Conservation (phyloP, 2,797 vertebrate species). For the Pseudochirops corinnae region DNA sequence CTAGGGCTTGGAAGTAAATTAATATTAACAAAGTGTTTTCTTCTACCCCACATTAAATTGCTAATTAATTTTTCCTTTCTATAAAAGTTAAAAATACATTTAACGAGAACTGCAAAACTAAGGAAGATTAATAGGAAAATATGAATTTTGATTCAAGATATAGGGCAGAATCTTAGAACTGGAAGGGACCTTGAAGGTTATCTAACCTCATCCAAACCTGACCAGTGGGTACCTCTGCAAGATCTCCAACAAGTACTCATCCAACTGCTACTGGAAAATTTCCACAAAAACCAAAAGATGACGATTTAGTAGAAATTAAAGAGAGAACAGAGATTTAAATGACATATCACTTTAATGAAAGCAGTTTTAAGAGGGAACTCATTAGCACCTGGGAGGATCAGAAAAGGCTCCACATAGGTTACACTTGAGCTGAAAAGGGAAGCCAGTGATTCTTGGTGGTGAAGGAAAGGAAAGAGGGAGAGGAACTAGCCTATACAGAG, state of each 20-base stretch:
- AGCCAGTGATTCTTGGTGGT: too few relatives aligned
- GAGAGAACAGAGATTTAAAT: conserved; percentile 4
- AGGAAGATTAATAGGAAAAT: neutral
- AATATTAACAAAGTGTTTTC: neutral
- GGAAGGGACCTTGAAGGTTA: neutral
- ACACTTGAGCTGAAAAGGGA: too few relatives aligned
- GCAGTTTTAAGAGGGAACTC: too few relatives aligned
- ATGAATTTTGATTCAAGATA: neutral
- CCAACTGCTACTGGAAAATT: neutral
- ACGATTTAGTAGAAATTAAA: neutral
- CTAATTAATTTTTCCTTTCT: neutral
- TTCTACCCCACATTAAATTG: neutral
- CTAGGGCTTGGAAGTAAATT: neutral
- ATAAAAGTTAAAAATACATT: neutral
- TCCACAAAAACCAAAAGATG: neutral
- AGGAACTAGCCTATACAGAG: too few relatives aligned
- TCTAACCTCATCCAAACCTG: neutral
- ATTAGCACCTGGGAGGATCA: too few relatives aligned
- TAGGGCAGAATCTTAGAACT: neutral
- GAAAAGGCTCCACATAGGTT: too few relatives aligned
- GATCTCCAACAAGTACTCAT: neutral
- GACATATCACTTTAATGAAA: neutral
- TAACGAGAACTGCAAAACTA: neutral
- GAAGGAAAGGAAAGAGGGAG: too few relatives aligned
- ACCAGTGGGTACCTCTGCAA: neutral